Evolutionary conservation across 2,797 vertebrate species (phyloP), one percentile per base, ranked within the genome.

Genomic region (Pterois miles): DNA sequence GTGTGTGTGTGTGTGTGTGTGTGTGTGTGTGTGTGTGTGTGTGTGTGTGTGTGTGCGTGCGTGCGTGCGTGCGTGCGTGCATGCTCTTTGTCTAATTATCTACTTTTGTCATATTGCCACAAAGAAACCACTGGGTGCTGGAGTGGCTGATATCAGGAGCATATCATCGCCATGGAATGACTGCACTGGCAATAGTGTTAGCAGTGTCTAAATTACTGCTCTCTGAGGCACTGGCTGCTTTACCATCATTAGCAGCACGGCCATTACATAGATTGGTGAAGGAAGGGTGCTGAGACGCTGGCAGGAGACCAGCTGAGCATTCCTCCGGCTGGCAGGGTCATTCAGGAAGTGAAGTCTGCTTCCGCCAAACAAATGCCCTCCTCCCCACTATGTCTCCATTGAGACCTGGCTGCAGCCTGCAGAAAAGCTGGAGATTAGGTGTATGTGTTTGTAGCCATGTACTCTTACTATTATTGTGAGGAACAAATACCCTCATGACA

Each of bases 231-330:
- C 83, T 73, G 86, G 86, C 87, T 89, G 80, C 86, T 87, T 88
- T 81, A 76, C 74, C 60, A 76, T 94, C 89, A 90, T 93, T 93
- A 93, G 87, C 86, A 93, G 87, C 86, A 80, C 69, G 36, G 86
- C 87, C 86, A 89, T 92, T 92, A 88, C 89, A 89, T 81, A 87
- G 89, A 90, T 88, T 89, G 85, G 83, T 87, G 86, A 93, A 89
- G 85, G 87, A 92, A 79, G 78, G 81, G 58, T 87, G 84, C 86
- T 80, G 87, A 81, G 86, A 79, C 69, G 80, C 81, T 90, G 89
- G 88, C 85, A 89, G 79, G 77, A 81, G 70, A 84, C 78, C 85
- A 88, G 86, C 88, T 74, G 78, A 89, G 85, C 69, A 76, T 84
- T 92, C 82, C 69, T 90, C 78, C 57, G 84, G 60, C 85, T 89